Evolutionary conservation across 2,113 vertebrate genomes (phyloP).

Genomic region (Trachemys scripta): DNA sequence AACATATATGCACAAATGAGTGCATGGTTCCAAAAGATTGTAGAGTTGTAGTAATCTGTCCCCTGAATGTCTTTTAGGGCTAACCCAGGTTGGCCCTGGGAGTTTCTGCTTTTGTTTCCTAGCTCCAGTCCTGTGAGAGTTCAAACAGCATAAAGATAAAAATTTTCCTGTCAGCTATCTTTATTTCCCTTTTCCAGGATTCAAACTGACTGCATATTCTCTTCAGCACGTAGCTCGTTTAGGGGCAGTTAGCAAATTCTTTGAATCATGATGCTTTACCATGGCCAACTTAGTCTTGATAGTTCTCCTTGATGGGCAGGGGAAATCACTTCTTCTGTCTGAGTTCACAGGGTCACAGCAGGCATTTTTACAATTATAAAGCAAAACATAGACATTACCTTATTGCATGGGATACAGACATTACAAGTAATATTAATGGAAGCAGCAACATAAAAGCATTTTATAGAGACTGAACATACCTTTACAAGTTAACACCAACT

Average conservation of each 20-base stretch:
- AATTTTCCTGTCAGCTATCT: background rate
- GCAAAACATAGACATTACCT: background rate
- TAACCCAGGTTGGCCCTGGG: no score
- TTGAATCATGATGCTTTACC: background rate
- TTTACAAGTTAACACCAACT: background rate
- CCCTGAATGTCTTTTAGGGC: no score
- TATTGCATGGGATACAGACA: background rate
- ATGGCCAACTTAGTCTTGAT: no score
- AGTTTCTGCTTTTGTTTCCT: no score
- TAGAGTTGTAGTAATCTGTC: no score
- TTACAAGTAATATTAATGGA: background rate
- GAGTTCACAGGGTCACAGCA: background rate
- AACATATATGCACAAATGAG: no score
- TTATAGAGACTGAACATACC: background rate
- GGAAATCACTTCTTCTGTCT: background rate
- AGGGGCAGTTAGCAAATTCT: background rate
- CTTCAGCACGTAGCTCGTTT: background rate
- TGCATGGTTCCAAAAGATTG: no score
- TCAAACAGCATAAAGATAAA: background rate
- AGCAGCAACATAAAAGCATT: background rate
- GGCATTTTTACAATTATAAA: background rate
- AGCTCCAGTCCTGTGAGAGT: no score
- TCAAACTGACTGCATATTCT: background rate
- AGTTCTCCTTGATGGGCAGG: background rate
- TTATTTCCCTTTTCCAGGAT: background rate